A percentile compares a stretch with the other conserved stretches of the same genome.
These are phyloP conservation scores for Petrocephalus microphthalmus DNA, from an alignment of 2,113 vertebrate species.

Conservation along the genomic window DNA sequence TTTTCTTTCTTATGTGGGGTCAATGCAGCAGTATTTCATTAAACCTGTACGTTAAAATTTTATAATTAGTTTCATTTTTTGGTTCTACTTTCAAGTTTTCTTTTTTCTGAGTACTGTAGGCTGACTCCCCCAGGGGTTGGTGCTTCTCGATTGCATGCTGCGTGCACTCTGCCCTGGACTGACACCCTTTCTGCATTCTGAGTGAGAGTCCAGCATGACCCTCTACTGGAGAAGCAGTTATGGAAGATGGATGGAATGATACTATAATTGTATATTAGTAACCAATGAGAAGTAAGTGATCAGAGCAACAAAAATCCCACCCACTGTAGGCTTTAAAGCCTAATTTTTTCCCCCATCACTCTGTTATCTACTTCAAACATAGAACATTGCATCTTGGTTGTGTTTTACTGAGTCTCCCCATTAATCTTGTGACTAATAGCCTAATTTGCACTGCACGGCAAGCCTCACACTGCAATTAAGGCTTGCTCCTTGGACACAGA, in stretches of 20 bases:
- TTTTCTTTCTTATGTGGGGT: background rate
- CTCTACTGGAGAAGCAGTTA: background rate
- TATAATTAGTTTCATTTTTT: background rate
- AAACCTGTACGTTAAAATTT: background rate
- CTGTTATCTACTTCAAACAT: background rate
- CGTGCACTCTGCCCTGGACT: background rate
- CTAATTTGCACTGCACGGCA: background rate
- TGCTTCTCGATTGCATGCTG: background rate
- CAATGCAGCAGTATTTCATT: background rate
- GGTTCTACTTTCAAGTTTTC: background rate
- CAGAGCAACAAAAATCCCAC: background rate
- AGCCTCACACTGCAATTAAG: background rate
- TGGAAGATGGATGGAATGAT: background rate
- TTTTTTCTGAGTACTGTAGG: background rate
- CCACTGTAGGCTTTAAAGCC: background rate
- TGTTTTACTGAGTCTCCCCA: constrained; percentile 3
- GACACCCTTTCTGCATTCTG: background rate
- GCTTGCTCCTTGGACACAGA: background rate
- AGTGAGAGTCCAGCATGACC: background rate
- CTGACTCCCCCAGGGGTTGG: background rate
- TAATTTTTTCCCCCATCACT: background rate
- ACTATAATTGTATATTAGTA: background rate
- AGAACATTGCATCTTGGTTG: background rate
- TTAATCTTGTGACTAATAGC: constrained; percentile 4
- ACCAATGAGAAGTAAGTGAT: background rate